Conservation (phyloP, 2,888 invertebrate species). For the Zeuzera pyrina region DNA sequence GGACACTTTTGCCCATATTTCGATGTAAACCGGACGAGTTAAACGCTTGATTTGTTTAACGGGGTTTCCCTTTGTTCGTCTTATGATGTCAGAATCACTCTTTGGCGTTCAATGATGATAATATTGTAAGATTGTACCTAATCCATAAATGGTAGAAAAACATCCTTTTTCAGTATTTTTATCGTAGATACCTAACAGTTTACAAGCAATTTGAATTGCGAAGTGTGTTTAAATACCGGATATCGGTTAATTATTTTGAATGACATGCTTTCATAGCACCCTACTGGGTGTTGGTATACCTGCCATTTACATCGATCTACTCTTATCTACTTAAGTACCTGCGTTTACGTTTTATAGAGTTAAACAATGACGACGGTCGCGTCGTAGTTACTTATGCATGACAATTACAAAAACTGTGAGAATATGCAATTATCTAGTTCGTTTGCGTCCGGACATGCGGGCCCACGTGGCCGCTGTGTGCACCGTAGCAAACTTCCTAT, state of each 20-base stretch:
- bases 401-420: too few relatives aligned
- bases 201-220: conserved; percentile 31
- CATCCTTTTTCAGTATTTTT: too few relatives aligned
- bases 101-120: background rate
- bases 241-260: conserved; percentile 41
- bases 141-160: too few relatives aligned
- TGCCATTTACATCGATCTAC: conserved; percentile 11
- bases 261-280: conserved; percentile 36
- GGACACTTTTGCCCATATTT: conserved; percentile 24
- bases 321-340: conserved; percentile 11
- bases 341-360: background rate
- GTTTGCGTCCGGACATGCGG: conserved; percentile 54
- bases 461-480: conserved; percentile 38
- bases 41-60: conserved; percentile 34
- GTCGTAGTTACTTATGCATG: too few relatives aligned
- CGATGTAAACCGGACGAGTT: conserved; percentile 13
- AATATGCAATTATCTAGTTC: conserved; percentile 51
- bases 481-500: conserved; percentile 37
- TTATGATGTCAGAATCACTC: too few relatives aligned
- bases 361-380: too few relatives aligned
- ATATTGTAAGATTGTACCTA: too few relatives aligned
- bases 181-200: conserved; percentile 9
- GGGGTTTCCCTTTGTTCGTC: conserved; percentile 34
- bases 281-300: conserved; percentile 21
- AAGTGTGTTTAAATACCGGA: conserved; percentile 41